Evolutionary conservation across 2,888 invertebrate species (phyloP), one percentile per base, ranked within the genome.

Genomic region (Bembecia ichneumoniformis): DNA sequence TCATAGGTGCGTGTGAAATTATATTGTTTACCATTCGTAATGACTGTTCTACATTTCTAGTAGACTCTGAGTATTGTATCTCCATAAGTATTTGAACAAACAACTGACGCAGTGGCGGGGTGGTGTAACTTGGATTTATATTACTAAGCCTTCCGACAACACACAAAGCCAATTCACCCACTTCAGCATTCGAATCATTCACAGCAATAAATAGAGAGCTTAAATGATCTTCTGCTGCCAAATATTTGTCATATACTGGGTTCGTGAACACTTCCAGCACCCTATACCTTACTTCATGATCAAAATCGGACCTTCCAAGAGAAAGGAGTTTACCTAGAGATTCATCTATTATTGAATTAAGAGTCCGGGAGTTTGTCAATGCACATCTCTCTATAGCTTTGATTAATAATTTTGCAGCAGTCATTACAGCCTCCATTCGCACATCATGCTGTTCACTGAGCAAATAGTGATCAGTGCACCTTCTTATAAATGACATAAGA

Each of bases 51-150:
- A 99, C 99, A 74, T 97, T 97, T 43, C 97, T 90, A 11, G 96
- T 95, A 70, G 97, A 94, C 46, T 98, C 98, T 35, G 97, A 97
- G 82, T 97, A 94, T 66, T 98, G 97, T 53, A 99, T 77, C 74
- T 98, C 98, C 15, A 96, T 96, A 43, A 99, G 83, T 53, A 98
- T 90, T 89, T 98, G 93, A 13, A 99, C 94, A 51, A 99, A 90
- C 11, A 96, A 92, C 73, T 97, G 96, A 34, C 99, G 89, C 34
- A 99, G 87, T 35, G 96, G 95, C 0, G 99, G 99, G 91, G 98
- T 96, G 2, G 99, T 96, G 71, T 98, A 98, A 1, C 99, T 98
- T 0, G 99, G 99, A 87, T 99, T 99, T 77, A 97, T 92, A 47
- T 93, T 92, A 63, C 97, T 97, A 52, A 99, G 82, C 55, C 98